Conservation (phyloP, 2,888 invertebrate genomes). For the Tinea trinotella region DNA sequence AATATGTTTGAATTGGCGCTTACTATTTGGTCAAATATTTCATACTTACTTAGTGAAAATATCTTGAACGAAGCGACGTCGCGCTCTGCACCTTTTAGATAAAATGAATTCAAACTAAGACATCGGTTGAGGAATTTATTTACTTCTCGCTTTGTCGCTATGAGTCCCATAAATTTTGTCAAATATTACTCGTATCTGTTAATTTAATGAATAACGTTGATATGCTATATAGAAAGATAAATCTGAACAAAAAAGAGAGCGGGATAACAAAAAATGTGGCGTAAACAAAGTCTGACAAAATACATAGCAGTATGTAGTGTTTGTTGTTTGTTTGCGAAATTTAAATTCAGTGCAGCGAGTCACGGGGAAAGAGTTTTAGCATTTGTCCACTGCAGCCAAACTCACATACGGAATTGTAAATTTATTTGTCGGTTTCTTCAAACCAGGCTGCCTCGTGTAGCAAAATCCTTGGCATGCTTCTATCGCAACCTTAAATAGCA, state of each 20-base stretch:
- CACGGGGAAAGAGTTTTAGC: constrained; percentile 56
- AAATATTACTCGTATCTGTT: no score
- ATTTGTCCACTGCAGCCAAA: constrained; percentile 58
- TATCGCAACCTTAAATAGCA: no score
- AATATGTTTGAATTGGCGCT: neutral
- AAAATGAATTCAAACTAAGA: constrained; percentile 1
- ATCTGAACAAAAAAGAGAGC: neutral
- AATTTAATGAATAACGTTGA: no score
- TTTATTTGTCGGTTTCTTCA: constrained; percentile 53
- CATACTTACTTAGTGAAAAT: constrained; percentile 7
- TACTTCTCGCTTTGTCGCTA: no score
- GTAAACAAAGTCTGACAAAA: constrained; percentile 31
- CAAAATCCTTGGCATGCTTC: neutral
- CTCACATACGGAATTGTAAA: constrained; percentile 63
- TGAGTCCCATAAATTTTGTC: no score
- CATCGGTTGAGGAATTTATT: neutral
- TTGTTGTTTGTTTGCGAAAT: constrained; percentile 44
- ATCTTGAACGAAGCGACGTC: neutral
- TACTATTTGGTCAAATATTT: neutral
- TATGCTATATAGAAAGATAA: neutral
- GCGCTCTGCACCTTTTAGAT: neutral
- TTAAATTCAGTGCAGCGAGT: constrained; percentile 41
- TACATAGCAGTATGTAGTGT: constrained; percentile 23
- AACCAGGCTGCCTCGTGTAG: constrained; percentile 17
- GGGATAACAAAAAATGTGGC: constrained; percentile 27